Percentiles rank a stretch among this genome's conserved stretches.
phyloP scores from a whole-genome alignment of 2,113 vertebrate genomes.

The rat (Rattus norvegicus) region GRCr8 NC_086031.1:73264001-73264500 shows the following conservation, averaged over 20 bases:
- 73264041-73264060: neutral
- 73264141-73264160: neutral
- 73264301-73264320: neutral
- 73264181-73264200: conserved; percentile 14
- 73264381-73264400: neutral
- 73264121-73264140: neutral
- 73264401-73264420: neutral
- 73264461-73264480: neutral
- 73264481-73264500: neutral
- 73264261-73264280: neutral
- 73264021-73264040: neutral
- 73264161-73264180: conserved; percentile 21
- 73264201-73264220: neutral
- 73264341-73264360: neutral
- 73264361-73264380: neutral
- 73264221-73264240: neutral
- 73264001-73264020: neutral
- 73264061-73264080: neutral
- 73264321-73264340: neutral
- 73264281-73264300: neutral
- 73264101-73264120: neutral
- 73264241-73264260: neutral
- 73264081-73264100: neutral
- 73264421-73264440: neutral
- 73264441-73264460: neutral